These are phyloP conservation scores for Anadara kagoshimensis DNA, from an alignment of 1,140 invertebrate genomes.

Conservation along the genomic window DNA sequence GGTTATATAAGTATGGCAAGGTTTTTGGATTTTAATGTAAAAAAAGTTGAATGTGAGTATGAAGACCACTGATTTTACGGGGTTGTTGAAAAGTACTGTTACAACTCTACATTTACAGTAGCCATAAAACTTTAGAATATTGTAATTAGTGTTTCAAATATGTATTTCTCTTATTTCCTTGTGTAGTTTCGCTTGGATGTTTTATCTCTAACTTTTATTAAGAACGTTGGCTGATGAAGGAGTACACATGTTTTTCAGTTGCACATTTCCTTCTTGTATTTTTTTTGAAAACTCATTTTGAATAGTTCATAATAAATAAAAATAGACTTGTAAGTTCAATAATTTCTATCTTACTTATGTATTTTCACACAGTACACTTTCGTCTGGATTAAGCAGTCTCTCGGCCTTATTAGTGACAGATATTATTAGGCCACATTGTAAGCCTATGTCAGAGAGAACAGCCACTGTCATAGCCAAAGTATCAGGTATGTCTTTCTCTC, in stretches of 20 bases:
- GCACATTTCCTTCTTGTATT: neutral
- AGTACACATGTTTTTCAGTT: neutral
- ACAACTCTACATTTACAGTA: too few relatives aligned
- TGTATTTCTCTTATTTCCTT: too few relatives aligned
- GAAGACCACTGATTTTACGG: too few relatives aligned
- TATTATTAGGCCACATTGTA: constrained; percentile 74
- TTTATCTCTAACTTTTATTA: too few relatives aligned
- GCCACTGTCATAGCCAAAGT: constrained; percentile 59
- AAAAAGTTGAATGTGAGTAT: too few relatives aligned
- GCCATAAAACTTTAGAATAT: too few relatives aligned
- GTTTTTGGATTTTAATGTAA: too few relatives aligned
- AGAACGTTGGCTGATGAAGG: neutral
- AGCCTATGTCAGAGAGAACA: constrained; percentile 47
- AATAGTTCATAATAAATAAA: neutral
- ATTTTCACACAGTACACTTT: constrained; percentile 54
- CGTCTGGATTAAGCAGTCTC: constrained; percentile 88
- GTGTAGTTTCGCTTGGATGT: too few relatives aligned
- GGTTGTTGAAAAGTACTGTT: too few relatives aligned
- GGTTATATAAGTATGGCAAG: too few relatives aligned
- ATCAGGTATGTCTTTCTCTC: constrained; percentile 32
- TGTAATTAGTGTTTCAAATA: too few relatives aligned
- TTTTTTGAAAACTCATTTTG: neutral
- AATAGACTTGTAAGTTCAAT: neutral
- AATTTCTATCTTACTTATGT: neutral
- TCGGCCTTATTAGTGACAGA: constrained; percentile 92